phyloP scores from a whole-genome alignment of 1,140 invertebrate genomes.

The Drosophila lacertosa region DNA sequence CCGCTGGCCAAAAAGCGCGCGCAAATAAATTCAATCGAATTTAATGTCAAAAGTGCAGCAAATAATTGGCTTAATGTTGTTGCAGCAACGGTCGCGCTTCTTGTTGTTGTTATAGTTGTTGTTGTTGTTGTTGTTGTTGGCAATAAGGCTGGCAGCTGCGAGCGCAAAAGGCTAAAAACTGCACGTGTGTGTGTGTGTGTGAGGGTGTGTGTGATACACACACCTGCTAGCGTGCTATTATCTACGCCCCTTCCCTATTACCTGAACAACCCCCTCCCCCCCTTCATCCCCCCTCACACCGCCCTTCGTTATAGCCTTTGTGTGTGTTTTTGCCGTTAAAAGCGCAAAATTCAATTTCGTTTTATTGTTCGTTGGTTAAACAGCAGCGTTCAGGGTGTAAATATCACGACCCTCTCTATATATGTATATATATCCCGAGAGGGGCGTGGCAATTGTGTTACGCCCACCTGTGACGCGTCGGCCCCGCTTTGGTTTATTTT shows the following conservation, averaged over 20 bases:
- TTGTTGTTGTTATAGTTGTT: constrained; percentile 11
- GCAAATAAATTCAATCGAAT: constrained; percentile 77
- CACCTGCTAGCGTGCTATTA: constrained; percentile 40
- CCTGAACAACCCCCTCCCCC: too few species aligned
- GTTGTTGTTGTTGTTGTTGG: constrained; percentile 9
- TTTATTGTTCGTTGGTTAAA: constrained; percentile 81
- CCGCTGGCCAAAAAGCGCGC: constrained; percentile 45
- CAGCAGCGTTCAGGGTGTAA: constrained; percentile 44
- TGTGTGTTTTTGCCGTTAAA: constrained; percentile 70
- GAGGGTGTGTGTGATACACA: constrained; percentile 20
- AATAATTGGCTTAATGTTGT: constrained; percentile 72
- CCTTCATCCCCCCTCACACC: neutral
- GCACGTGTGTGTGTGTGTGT: constrained; percentile 18
- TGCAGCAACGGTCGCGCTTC: too few species aligned
- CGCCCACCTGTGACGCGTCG: constrained; percentile 71
- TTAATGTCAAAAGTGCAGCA: constrained; percentile 81
- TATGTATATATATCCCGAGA: neutral
- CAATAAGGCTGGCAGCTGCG: constrained; percentile 2
- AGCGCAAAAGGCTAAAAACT: constrained; percentile 36
- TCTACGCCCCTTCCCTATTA: constrained; percentile 11
- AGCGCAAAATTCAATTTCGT: constrained; percentile 81
- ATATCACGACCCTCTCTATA: constrained; percentile 28
- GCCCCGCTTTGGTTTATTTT: constrained; percentile 28
- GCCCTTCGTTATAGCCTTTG: constrained; percentile 60
- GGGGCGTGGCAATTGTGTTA: constrained; percentile 69